Percentiles rank a stretch among this genome's conserved stretches.
Conservation (phyloP, 1,140 invertebrate species). For the Colletes latitarsis region DNA sequence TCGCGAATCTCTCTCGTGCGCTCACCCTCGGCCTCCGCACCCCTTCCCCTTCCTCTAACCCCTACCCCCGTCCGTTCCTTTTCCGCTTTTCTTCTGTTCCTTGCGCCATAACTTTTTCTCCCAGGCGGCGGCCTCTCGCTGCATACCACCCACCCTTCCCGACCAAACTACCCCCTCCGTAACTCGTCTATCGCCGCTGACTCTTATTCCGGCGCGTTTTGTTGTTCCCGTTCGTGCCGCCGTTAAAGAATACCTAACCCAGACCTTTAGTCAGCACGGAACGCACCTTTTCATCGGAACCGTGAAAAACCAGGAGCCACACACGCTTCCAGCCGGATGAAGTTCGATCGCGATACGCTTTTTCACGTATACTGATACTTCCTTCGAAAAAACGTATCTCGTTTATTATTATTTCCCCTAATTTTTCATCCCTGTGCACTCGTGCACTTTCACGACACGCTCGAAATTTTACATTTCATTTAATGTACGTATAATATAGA, state of each 20-base stretch:
- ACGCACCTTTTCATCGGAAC: background rate
- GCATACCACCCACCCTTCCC: background rate
- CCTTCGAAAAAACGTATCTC: too few species aligned
- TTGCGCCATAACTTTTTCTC: constrained; percentile 8
- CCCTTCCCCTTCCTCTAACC: background rate
- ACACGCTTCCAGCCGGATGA: too few species aligned
- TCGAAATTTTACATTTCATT: too few species aligned
- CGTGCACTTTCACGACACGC: too few species aligned
- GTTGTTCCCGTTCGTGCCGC: background rate
- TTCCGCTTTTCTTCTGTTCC: constrained; percentile 5
- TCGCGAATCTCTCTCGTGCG: constrained; percentile 53
- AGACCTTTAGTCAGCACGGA: constrained; percentile 4
- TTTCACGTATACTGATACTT: too few species aligned
- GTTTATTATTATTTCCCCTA: too few species aligned
- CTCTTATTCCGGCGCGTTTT: background rate
- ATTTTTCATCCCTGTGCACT: too few species aligned
- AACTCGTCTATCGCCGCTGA: background rate
- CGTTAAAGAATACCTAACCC: constrained; percentile 21
- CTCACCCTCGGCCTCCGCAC: background rate
- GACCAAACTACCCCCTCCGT: background rate
- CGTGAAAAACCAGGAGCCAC: background rate
- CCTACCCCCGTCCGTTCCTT: background rate
- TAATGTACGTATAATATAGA: too few species aligned
- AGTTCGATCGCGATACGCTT: too few species aligned
- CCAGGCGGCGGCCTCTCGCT: constrained; percentile 1